Conservation (phyloP, 2,888 invertebrate genomes). For the Cosmia trapezina region DNA sequence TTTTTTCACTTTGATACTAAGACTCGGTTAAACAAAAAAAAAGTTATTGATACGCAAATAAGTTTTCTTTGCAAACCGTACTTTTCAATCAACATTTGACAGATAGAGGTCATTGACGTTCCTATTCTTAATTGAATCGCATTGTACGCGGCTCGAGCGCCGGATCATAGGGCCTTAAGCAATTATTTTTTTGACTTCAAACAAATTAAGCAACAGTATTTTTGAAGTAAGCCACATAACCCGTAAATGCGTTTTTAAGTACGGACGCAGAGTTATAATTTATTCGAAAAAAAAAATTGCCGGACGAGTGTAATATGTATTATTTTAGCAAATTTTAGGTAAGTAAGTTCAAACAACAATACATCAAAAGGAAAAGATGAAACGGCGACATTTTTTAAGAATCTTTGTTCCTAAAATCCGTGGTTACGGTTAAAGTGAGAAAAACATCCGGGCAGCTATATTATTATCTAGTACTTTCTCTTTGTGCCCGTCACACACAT, state of each 20-base stretch:
- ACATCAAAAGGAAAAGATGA: conserved; percentile 58
- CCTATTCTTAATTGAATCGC: too few relatives aligned
- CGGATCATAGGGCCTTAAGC: neutral
- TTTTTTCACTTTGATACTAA: too few relatives aligned
- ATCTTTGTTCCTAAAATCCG: conserved; percentile 36
- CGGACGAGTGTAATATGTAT: conserved; percentile 2
- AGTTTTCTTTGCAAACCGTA: too few relatives aligned
- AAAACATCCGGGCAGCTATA: conserved; percentile 69
- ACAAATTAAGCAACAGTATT: neutral
- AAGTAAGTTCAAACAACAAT: conserved; percentile 43
- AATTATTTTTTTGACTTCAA: neutral
- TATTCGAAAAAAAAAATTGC: conserved; percentile 24
- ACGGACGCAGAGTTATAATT: conserved; percentile 28
- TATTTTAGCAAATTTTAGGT: conserved; percentile 28
- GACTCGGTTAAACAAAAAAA: too few relatives aligned
- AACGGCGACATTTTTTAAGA: conserved; percentile 38
- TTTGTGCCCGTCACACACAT: conserved; percentile 64
- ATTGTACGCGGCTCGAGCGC: too few relatives aligned
- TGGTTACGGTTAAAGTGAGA: conserved; percentile 46
- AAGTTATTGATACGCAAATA: too few relatives aligned
- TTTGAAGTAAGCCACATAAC: neutral
- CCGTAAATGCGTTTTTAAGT: conserved; percentile 42
- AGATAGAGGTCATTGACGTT: too few relatives aligned
- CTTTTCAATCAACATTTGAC: too few relatives aligned
- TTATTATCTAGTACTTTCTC: conserved; percentile 52